Percentiles rank a stretch among this genome's conserved stretches.
Conservation (phyloP, 2,113 vertebrate genomes). For the Nycticryphes semicollaris region DNA sequence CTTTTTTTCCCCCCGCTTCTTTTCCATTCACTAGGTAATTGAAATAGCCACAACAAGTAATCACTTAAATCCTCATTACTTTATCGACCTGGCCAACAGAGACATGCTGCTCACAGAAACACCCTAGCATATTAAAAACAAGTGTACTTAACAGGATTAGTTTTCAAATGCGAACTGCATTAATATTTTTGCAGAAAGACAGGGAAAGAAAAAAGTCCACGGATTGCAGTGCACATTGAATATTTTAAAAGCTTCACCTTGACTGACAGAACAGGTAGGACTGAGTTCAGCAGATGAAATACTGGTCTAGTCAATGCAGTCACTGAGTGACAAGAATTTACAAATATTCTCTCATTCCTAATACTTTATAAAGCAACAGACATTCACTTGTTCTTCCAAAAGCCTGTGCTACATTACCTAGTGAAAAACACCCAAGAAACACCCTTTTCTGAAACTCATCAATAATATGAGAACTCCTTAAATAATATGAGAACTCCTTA, state of each 20-base stretch:
- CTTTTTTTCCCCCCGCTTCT: not conserved
- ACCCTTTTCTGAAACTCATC: not conserved
- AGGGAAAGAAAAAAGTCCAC: not conserved
- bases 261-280: not conserved
- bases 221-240: not conserved
- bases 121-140: not conserved
- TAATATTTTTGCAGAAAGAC: not conserved
- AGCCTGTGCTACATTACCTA: not conserved
- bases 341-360: not conserved
- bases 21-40: not conserved
- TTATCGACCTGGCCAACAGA: not conserved
- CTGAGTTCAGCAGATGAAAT: not conserved
- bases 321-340: not conserved
- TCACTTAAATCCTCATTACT: not conserved
- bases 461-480: not conserved
- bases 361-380: not conserved
- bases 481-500: not conserved
- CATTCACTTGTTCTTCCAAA: not conserved
- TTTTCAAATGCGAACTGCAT: not conserved
- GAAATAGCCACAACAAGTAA: not conserved
- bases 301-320: not conserved
- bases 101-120: not conserved
- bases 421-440: not conserved
- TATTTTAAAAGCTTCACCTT: not conserved
- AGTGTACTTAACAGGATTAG: not conserved